Conservation (phyloP, 2,113 vertebrate genomes). For the Hystrix cristata region DNA sequence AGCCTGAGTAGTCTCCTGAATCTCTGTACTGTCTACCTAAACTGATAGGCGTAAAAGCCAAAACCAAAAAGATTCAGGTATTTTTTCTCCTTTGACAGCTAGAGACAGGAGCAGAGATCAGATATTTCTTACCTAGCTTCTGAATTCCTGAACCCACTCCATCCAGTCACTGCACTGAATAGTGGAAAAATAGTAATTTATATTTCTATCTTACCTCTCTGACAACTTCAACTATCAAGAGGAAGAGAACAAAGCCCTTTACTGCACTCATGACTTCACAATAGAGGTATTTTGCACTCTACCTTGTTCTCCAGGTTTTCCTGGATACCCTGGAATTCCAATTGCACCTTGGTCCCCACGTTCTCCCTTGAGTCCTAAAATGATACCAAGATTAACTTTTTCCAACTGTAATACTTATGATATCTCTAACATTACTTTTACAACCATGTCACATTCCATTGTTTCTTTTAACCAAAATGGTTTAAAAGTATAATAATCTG, state of each 20-base stretch:
- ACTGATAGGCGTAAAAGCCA: neutral
- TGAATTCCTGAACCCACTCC: neutral
- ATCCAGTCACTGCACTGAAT: neutral
- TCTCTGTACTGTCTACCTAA: neutral
- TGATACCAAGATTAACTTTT: conserved; percentile 34
- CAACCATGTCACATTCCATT: neutral
- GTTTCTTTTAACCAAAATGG: neutral
- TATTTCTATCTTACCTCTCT: neutral
- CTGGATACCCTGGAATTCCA: conserved; percentile 93
- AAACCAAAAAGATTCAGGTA: neutral
- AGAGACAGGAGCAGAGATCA: neutral
- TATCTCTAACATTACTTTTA: neutral
- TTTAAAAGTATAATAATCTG: neutral
- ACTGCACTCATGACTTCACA: fast-evolving
- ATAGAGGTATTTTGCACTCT: fast-evolving
- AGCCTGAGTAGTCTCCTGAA: neutral
- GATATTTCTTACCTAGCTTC: neutral
- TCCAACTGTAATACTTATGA: neutral
- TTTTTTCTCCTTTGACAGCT: neutral
- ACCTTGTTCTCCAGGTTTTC: conserved; percentile 96
- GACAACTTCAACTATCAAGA: neutral
- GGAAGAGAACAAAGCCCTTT: neutral
- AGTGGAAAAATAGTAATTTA: neutral
- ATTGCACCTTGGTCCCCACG: conserved; percentile 91
- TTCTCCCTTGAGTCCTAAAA: conserved; percentile 94